Evolutionary conservation across 2,888 invertebrate genomes (phyloP), one percentile per base, ranked within the genome.

Genomic region (Ectobius pallidus): DNA sequence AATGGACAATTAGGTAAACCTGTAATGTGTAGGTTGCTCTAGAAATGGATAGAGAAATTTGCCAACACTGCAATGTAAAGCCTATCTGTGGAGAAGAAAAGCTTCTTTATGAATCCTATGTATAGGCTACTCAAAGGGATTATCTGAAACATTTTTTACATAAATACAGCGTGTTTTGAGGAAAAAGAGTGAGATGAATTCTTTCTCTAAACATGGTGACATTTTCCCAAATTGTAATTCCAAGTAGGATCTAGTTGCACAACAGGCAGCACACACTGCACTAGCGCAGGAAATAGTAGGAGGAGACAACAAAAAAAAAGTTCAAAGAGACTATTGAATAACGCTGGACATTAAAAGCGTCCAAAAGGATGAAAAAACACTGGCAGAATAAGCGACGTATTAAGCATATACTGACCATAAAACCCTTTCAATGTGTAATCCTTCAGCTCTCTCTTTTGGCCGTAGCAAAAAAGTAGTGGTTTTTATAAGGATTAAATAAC

Each of bases 401-500:
- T 65, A 65, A 44, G 27, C 46, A 46, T 16, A 65, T 14, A 46
- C 65, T 65, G 65, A 61, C 70, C 70, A 70, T 55, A 70, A 55
- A 70, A 70, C 39, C 70, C 61, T 70, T 70, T 70, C 55, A 70
- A 42, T 70, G 55, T 49, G 9, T 68, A 68, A 68, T 68, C 67
- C 49, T 68, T 68, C 46, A 49, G 49, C 67, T 30, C 67, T 30
- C 67, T 68, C 30, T 46, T 68, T 58, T 11, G 25, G 46, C 30
- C 70, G 30, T 27, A 69, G 25, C 69, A 70, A 62, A 69, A n/a
- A 70, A 70, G 70, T 44, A 49, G 62, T 46, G 67, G 67, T 68
- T 68, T 68, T 69, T 52, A 9, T 39, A 42, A 69, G 69, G 69
- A 69, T 69, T 69, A 69, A 69, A 42, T 69, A 69, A 69, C 58